These are phyloP conservation scores for Zaprionus camerounensis DNA, from an alignment of 1,140 invertebrate genomes.

Conservation along the genomic window DNA sequence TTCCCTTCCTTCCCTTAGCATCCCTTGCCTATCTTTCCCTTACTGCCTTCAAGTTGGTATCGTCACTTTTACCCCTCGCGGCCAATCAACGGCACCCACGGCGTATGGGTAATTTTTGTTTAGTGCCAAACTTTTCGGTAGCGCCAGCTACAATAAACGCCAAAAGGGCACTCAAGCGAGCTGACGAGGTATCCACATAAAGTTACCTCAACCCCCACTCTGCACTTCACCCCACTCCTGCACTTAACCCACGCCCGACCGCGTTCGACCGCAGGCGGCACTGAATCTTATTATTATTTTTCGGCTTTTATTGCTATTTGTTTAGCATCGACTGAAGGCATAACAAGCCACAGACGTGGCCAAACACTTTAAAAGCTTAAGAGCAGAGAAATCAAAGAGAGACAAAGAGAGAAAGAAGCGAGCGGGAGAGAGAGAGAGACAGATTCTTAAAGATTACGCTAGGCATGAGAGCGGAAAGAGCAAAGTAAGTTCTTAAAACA, in stretches of 20 bases:
- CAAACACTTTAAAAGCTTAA: slow-evolving; percentile 33
- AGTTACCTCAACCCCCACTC: slow-evolving; percentile 1
- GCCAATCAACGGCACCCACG: slow-evolving; percentile 66
- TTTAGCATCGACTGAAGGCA: slow-evolving; percentile 55
- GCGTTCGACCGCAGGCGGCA: slow-evolving; percentile 47
- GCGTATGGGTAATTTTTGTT: slow-evolving; percentile 80
- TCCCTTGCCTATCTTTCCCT: not conserved
- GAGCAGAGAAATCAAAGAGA: slow-evolving; percentile 33
- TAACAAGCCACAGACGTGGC: slow-evolving; percentile 12
- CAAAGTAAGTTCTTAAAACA: slow-evolving; percentile 7
- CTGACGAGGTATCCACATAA: slow-evolving; percentile 48
- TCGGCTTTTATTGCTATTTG: slow-evolving; percentile 77
- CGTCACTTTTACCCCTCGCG: slow-evolving; percentile 9
- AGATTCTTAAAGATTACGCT: slow-evolving; percentile 18
- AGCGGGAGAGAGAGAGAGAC: not conserved
- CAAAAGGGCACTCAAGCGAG: slow-evolving; percentile 68
- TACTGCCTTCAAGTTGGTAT: slow-evolving; percentile 5
- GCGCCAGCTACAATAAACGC: slow-evolving; percentile 66
- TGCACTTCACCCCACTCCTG: not conserved
- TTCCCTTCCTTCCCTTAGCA: not conserved
- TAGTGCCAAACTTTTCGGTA: slow-evolving; percentile 67
- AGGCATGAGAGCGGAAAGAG: not conserved
- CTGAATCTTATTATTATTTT: slow-evolving; percentile 79
- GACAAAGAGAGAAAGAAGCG: not conserved
- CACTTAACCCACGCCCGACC: not conserved